Percentiles rank a stretch among this genome's conserved stretches.
These are phyloP conservation scores for Acipenser oxyrinchus DNA, from an alignment of 2,797 vertebrate species.

Conservation along the genomic window DNA sequence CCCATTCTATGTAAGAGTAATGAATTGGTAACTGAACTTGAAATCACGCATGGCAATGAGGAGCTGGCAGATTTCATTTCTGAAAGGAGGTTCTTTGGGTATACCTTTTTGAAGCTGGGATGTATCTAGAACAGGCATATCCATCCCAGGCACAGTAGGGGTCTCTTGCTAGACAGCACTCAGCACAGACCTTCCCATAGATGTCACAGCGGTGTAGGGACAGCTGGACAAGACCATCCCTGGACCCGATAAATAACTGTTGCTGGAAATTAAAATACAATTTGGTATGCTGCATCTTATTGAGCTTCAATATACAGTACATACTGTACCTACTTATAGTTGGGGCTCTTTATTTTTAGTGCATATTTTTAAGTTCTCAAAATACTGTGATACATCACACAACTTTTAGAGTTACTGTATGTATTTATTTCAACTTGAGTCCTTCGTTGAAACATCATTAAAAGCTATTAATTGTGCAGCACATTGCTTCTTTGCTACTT, in stretches of 20 bases:
- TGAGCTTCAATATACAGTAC: too few relatives aligned
- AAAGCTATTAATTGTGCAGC: too few relatives aligned
- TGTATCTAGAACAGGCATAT: constrained; percentile 81
- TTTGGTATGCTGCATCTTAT: too few relatives aligned
- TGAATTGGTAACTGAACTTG: constrained; percentile 2
- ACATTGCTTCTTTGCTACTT: too few relatives aligned
- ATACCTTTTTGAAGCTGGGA: constrained; percentile 89
- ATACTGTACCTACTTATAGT: too few relatives aligned
- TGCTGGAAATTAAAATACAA: constrained; percentile 63
- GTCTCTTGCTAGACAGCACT: constrained; percentile 94
- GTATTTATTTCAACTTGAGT: too few relatives aligned
- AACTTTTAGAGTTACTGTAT: too few relatives aligned
- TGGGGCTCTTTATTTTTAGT: too few relatives aligned
- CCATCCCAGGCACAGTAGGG: constrained; percentile 98
- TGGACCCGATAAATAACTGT: constrained; percentile 89
- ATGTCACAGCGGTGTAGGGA: constrained; percentile 87
- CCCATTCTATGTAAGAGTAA: neutral
- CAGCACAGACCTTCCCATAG: constrained; percentile 90
- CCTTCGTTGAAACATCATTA: too few relatives aligned
- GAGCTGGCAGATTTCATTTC: neutral
- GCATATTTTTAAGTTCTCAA: too few relatives aligned
- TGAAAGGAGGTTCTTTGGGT: neutral
- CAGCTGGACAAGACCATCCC: constrained; percentile 82
- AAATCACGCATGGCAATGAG: neutral
- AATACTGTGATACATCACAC: too few relatives aligned